A percentile compares a stretch with the other conserved stretches of the same genome.
These are phyloP conservation scores for Porphyrio hochstetteri DNA, from an alignment of 2,113 vertebrate genomes.

Conservation along the genomic window DNA sequence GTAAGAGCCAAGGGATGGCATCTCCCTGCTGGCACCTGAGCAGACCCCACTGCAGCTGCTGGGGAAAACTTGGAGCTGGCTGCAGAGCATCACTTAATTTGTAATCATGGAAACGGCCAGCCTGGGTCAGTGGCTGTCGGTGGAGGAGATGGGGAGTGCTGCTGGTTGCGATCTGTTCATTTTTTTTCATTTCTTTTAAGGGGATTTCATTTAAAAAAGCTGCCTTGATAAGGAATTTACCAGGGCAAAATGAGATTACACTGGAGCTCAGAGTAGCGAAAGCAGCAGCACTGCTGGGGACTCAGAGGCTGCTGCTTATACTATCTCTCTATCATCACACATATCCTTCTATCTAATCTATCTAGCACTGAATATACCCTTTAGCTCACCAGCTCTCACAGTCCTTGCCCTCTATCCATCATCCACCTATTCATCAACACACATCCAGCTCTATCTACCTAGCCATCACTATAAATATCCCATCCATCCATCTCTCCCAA, in stretches of 20 bases:
- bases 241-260: constrained; percentile 42
- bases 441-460: constrained; percentile 60
- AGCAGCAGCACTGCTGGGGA: not conserved
- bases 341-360: constrained; percentile 64
- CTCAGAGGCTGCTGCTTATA: not conserved
- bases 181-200: not conserved
- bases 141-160: not conserved
- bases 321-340: constrained; percentile 46
- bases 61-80: not conserved
- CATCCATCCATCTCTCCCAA: constrained; percentile 67
- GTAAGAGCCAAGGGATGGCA: not conserved
- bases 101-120: constrained; percentile 14
- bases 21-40: not conserved
- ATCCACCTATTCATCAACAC: constrained; percentile 68
- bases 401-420: constrained; percentile 67
- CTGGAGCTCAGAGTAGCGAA: not conserved
- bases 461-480: constrained; percentile 70
- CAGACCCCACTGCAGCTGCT: not conserved
- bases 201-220: constrained; percentile 1
- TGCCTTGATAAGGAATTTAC: constrained; percentile 54
- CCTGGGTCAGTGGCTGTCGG: not conserved
- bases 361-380: constrained; percentile 48
- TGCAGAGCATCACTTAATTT: constrained; percentile 6
- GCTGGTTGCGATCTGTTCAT: not conserved
- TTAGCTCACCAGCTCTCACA: constrained; percentile 48